Evolutionary conservation across 2,888 invertebrate species (phyloP), one percentile per base, ranked within the genome.

Genomic region (Eilema depressum): DNA sequence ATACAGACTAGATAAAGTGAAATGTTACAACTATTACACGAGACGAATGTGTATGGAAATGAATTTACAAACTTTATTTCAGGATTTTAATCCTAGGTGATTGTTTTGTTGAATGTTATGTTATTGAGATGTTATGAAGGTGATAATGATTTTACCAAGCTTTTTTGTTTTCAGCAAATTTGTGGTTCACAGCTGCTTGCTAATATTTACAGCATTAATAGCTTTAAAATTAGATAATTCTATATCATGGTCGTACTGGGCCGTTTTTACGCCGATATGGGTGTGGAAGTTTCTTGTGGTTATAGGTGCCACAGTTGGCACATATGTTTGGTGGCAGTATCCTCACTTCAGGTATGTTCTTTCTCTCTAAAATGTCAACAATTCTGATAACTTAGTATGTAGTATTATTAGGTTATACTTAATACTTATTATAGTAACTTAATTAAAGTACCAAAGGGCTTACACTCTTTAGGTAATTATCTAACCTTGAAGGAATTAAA

Each of bases 241-340:
- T 74, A 97, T 98, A 88, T 96, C 98, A 88, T 99, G 99, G 98
- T 98, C 98, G 64, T 99, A 98, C 93, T 99, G 99, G 99, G 97
- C 98, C 11, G 97, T 99, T 61, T 99, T 99, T 92, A 96, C 98
- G 26, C 99, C 99, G 66, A 97, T 99, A 88, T 99, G 99, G 99
- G 97, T 99, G 82, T 99, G 99, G 99, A 99, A 99, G 91, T 96
- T 97, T 76, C 96, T 99, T 89, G 99, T 99, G 23, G 97, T 99
- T 59, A 88, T 97, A 69, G 99, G 99, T 73, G 99, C 99, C 60
- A 96, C 97, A 63, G 96, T 99, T 71, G 99, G 99, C 66, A 98
- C 98, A 82, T 98, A 98, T 88, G 98, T 99, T 25, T 99, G 99
- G 99, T 98, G 98, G 97, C 96, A 98, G 84, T 98, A 98, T 95